Base-by-base conservation (phyloP, 2,888 invertebrate species). In the Teleogryllus oceanicus region DNA sequence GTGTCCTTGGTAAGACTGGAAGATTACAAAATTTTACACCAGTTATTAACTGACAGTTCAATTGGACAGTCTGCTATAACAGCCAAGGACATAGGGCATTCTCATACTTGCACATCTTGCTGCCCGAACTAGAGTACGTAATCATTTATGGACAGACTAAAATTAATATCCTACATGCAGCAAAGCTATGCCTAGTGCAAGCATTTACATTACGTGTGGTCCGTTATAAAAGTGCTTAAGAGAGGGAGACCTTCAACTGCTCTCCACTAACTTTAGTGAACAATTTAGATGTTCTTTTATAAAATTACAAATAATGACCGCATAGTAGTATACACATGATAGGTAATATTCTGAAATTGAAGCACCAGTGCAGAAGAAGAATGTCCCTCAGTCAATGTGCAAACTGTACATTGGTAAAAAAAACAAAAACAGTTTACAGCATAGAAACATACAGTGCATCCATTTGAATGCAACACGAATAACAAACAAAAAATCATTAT, bases 161-260 rank as follows among this genome's bases (percentile, higher is more conserved):
- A 62, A 37, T 37, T 11, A 50, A 76, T 24, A 49, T 76, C 74
- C 77, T 76, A 77, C 49, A 78, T 79, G 79, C 79, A 79, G 77
- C 62, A 62, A 76, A 76, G 76, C 76, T 50, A 20, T 50, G 79
- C 76, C 62, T 20, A 79, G 37, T 51, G 51, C 76, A 79, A 77
- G 62, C 79, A 18, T 62, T 62, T 62, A 62, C 62, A 62, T 62
- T 62, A 62, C 16, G 62, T 62, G 62, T 62, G n/a, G 62, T n/a
- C n/a, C n/a, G 13, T 62, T 62, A n/a, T 62, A 62, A 62, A n/a
- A 18, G 62, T 62, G 62, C 62, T 62, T 62, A 13, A 62, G n/a
- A 18, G 62, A 62, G 62, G 62, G 62, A 62, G 62, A 10, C 62
- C 62, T 62, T 62, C 62, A 13, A 62, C 62, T 62, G 62, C 62